Evolutionary conservation across 2,888 invertebrate species (phyloP).

Genomic region (Eristalinus sepulchralis): DNA sequence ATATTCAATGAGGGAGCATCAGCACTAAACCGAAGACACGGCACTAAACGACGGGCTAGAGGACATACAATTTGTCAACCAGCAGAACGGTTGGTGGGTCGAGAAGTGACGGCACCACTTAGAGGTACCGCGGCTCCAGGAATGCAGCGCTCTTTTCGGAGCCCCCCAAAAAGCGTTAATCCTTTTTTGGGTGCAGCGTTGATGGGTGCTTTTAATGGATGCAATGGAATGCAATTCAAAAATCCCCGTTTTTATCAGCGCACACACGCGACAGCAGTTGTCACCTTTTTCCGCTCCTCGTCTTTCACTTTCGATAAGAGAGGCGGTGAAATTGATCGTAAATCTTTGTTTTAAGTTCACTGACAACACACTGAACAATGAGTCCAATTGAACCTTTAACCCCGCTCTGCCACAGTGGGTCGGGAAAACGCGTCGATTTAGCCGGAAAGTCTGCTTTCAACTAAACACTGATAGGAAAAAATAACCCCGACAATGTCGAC

Average conservation of each 20-base stretch:
- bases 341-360: constrained; percentile 5
- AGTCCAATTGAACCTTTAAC: constrained; percentile 51
- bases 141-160: constrained; percentile 31
- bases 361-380: constrained; percentile 7
- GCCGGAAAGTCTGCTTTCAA: constrained; percentile 80
- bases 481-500: constrained; percentile 71
- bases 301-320: neutral
- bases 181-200: constrained; percentile 18
- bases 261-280: neutral
- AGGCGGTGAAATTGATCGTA: neutral
- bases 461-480: constrained; percentile 78
- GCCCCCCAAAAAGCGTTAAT: constrained; percentile 31
- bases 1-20: constrained; percentile 65
- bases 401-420: constrained; percentile 52
- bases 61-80: neutral
- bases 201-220: constrained; percentile 5
- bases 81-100: neutral
- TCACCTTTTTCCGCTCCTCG: neutral
- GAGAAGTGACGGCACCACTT: constrained; percentile 32
- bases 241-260: neutral
- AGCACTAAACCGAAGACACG: constrained; percentile 25
- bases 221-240: neutral
- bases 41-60: constrained; percentile 19
- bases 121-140: constrained; percentile 46
- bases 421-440: constrained; percentile 78